Base-by-base conservation (phyloP, 2,113 vertebrate species). In the Pampusana beccarii region DNA sequence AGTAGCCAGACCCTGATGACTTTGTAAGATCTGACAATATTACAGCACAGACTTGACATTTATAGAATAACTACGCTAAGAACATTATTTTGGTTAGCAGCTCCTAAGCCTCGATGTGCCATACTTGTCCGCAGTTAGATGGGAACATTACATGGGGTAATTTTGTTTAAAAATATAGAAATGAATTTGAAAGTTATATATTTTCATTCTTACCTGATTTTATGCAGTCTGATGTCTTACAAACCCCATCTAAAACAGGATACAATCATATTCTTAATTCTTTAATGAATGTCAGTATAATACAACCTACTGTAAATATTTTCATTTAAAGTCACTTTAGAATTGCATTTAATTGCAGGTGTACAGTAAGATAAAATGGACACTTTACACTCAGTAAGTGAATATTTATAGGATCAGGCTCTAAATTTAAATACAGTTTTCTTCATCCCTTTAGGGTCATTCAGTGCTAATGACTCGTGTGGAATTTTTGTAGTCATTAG, bases 161-260 rank as follows among this genome's bases (percentile, higher is more conserved):
- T 57, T 88, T 38, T 38, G 40, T 54, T 56, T 70, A 25, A 58
- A 80, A 86, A 44, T 14, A 42, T 9, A 48, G 6, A 66, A 10
- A 82, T 72, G 18, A 25, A 53, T 73, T 80, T 19, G 6, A 66
- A 92, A 86, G 20, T n/a, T 23, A 9, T 5, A 11, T 51, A 78
- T 81, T 81, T 91, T 87, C 8, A 36, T 86, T 86, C 98, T 98
- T 98, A 99, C 99, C 99, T 98, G 99, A 99, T 91, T 98, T 98
- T 94, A 99, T 99, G 95, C 99, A 99, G 93, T 99, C 98, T 83
- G 99, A 97, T 33, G 99, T 98, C 92, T 99, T 99, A 97, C 99
- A 99, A 96, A 99, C 93, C 38, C 98, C 98, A 97, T 99, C 99
- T 99, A 81, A 95, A 97, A 97, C 95, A 97, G 96, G 94, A 64